Evolutionary conservation across 37 sponge, comb jelly and placozoan genomes (phyloP).

Genomic region (Agelas oroides): DNA sequence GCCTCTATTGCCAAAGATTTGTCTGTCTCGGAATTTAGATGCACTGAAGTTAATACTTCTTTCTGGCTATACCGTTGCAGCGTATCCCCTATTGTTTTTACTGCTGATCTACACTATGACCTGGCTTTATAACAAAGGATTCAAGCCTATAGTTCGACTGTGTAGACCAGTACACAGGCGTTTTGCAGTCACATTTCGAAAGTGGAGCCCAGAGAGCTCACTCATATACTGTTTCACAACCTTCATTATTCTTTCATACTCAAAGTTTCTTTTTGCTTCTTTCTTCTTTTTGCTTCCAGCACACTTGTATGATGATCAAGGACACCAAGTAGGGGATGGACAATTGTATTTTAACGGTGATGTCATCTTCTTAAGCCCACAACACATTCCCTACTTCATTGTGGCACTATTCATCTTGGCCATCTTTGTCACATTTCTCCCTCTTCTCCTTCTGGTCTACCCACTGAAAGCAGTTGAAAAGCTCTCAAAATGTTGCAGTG

Average conservation of each 20-base stretch:
- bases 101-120: conserved; percentile 14
- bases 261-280: conserved; percentile 61
- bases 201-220: conserved; percentile 36
- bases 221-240: conserved; percentile 50
- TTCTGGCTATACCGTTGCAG: conserved; percentile 44
- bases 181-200: conserved; percentile 12
- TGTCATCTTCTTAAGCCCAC: background rate
- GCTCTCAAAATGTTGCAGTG: too few relatives aligned
- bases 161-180: conserved; percentile 43
- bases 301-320: background rate
- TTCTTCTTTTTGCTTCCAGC: conserved; percentile 48
- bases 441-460: conserved; percentile 48
- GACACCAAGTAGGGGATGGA: background rate
- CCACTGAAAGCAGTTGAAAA: background rate
- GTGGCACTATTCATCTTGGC: conserved; percentile 23
- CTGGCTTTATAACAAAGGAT: conserved; percentile 28
- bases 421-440: conserved; percentile 51
- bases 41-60: conserved; percentile 10
- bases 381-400: conserved; percentile 43
- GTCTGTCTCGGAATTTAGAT: conserved; percentile 14
- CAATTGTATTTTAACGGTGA: conserved; percentile 46
- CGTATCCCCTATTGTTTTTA: conserved; percentile 41
- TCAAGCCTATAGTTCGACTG: background rate
- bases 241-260: conserved; percentile 74
- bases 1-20: conserved; percentile 22